These are phyloP conservation scores for Pseudochirops cupreus DNA, from an alignment of 2,797 vertebrate species.

Conservation along the genomic window DNA sequence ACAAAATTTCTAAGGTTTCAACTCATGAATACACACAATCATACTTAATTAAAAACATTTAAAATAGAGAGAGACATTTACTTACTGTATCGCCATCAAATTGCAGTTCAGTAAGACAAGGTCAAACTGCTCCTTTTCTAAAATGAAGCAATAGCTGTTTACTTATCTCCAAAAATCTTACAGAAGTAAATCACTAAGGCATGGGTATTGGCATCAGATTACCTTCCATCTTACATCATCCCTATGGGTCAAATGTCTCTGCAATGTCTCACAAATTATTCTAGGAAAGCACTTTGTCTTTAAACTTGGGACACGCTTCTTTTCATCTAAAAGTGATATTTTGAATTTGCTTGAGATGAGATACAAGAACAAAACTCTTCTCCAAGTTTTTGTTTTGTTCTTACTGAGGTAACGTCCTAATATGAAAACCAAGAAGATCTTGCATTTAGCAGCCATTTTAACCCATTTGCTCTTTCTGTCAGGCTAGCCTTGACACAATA, in stretches of 20 bases:
- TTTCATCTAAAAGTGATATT: conserved; percentile 77
- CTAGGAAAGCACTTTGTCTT: conserved; percentile 81
- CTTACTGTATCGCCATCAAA: conserved; percentile 55
- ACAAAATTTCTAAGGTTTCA: conserved; percentile 77
- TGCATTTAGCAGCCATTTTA: conserved; percentile 81
- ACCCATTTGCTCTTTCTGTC: conserved; percentile 66
- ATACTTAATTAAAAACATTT: conserved; percentile 67
- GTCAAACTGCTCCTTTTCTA: conserved; percentile 61
- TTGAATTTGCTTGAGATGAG: conserved; percentile 83
- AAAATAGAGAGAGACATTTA: conserved; percentile 54
- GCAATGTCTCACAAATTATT: conserved; percentile 78
- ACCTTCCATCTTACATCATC: conserved; percentile 71
- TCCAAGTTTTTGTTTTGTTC: conserved; percentile 75
- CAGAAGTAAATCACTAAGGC: conserved; percentile 81
- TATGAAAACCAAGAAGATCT: conserved; percentile 73
- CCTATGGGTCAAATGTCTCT: conserved; percentile 74
- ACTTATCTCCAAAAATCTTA: conserved; percentile 85
- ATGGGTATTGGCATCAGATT: conserved; percentile 77
- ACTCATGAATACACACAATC: conserved; percentile 49
- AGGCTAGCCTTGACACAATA: conserved; percentile 84
- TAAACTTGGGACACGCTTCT: conserved; percentile 74
- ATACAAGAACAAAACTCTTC: conserved; percentile 84
- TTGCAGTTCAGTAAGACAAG: conserved; percentile 60
- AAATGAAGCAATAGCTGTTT: conserved; percentile 75
- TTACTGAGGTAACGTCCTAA: conserved; percentile 80